Conservation (phyloP, 2,113 vertebrate genomes). For the Otocyon megalotis region DNA sequence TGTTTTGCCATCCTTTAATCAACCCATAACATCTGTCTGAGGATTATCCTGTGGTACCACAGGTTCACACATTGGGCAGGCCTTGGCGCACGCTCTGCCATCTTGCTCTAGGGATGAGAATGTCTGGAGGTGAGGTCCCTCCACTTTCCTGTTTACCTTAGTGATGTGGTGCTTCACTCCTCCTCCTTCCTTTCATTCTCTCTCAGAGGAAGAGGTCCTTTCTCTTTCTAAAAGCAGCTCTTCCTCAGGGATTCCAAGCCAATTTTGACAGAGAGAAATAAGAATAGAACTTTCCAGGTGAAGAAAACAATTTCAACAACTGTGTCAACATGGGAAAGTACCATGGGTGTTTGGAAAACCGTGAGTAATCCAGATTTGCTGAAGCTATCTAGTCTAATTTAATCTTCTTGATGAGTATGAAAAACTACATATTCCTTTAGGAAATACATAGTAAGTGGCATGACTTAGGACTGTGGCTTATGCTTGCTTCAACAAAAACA, state of each 20-base stretch:
- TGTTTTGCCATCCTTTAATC: not conserved
- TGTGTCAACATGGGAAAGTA: not conserved
- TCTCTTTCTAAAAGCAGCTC: not conserved
- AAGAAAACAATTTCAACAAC: slow-evolving; percentile 8
- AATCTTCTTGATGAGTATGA: not conserved
- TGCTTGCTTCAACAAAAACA: not conserved
- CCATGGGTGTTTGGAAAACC: not conserved
- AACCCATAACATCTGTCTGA: not conserved
- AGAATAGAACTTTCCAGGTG: not conserved
- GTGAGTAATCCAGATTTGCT: not conserved
- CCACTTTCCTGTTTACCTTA: not conserved
- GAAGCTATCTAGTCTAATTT: not conserved
- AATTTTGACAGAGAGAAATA: not conserved
- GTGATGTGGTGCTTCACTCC: not conserved
- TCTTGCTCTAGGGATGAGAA: not conserved
- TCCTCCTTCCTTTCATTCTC: not conserved
- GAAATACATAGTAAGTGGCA: not conserved
- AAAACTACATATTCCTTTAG: slow-evolving; percentile 2
- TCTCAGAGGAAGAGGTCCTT: not conserved
- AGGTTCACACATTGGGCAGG: not conserved
- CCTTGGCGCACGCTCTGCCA: rapidly evolving
- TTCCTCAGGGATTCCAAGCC: not conserved
- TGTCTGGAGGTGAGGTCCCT: not conserved
- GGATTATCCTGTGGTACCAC: not conserved
- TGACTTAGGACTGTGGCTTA: not conserved